Percentiles rank a stretch among this genome's conserved stretches.
These are phyloP conservation scores for Troilus luridus DNA, from an alignment of 2,888 invertebrate species.

Conservation along the genomic window DNA sequence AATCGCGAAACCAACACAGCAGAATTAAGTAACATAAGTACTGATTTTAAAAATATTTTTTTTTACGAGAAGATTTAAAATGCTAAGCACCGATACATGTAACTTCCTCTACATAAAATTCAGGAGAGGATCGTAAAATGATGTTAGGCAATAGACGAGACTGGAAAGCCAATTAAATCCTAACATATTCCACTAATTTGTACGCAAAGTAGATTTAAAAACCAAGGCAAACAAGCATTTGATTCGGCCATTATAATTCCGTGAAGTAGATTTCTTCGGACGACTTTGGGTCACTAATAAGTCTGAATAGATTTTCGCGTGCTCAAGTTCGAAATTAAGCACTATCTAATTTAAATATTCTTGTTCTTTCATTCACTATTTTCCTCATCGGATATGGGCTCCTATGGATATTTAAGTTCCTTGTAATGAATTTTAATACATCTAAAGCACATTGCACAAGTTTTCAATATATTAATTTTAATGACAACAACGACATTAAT, in stretches of 20 bases:
- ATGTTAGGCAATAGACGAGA: neutral
- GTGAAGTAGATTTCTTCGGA: neutral
- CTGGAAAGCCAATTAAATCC: neutral
- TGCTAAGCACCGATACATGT: neutral
- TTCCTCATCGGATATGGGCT: neutral
- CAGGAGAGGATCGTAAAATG: neutral
- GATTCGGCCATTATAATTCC: neutral
- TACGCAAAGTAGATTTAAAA: neutral
- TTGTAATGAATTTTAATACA: neutral
- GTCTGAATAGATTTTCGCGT: neutral
- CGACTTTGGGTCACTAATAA: neutral
- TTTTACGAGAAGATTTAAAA: neutral
- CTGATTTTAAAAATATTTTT: neutral
- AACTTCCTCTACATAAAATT: neutral
- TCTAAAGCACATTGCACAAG: too few relatives aligned
- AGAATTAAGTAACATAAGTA: too few relatives aligned
- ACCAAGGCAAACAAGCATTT: constrained; percentile 6
- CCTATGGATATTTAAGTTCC: neutral
- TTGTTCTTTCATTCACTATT: neutral
- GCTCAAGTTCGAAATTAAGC: neutral
- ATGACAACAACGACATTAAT: too few relatives aligned
- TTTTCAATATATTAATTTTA: too few relatives aligned
- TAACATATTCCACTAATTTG: neutral
- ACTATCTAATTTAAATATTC: neutral
- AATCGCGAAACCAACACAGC: too few relatives aligned